Percentiles rank a stretch among this genome's conserved stretches.
Conservation (phyloP, 1,140 invertebrate genomes). For the Cataglyphis hispanica region DNA sequence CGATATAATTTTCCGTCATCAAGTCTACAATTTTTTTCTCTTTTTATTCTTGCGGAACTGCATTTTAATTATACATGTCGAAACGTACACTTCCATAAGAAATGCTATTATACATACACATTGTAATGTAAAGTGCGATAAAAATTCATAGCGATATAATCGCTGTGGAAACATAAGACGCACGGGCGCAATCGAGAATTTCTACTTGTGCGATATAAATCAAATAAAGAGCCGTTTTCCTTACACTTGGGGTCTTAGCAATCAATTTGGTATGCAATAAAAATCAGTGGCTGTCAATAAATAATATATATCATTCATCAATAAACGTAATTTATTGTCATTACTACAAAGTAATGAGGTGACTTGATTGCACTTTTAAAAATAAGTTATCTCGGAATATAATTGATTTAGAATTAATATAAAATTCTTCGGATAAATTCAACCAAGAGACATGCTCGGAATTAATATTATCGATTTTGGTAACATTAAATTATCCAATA, state of each 20-base stretch:
- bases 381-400: not conserved
- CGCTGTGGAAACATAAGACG: not conserved
- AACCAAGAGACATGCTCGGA: not conserved
- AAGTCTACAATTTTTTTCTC: not conserved
- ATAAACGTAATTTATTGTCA: not conserved
- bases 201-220: not conserved
- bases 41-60: not conserved
- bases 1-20: not conserved
- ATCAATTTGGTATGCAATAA: not conserved
- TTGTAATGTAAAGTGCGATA: not conserved
- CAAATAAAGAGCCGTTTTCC: not conserved
- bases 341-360: not conserved
- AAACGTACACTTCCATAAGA: not conserved
- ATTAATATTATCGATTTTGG: not conserved
- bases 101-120: conserved; percentile 1
- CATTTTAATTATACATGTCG: conserved; percentile 17
- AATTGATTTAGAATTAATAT: not conserved
- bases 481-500: not conserved
- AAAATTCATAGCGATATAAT: not conserved
- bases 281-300: no score
- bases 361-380: not conserved
- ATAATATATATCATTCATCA: not conserved
- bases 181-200: not conserved
- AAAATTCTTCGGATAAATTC: not conserved
- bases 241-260: not conserved